Evolutionary conservation across 2,888 invertebrate species (phyloP).

Genomic region (Hydropsyche betteni): DNA sequence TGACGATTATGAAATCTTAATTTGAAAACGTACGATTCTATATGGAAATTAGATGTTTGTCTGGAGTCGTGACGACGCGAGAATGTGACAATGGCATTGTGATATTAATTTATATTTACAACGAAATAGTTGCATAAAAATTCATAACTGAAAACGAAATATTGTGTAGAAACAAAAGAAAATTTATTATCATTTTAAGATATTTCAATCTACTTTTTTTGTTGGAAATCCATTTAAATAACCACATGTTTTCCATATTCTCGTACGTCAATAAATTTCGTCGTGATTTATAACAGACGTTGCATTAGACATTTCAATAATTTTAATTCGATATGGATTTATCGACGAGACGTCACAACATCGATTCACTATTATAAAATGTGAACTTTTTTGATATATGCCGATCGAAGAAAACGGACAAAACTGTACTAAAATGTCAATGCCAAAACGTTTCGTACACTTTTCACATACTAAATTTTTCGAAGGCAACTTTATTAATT

Average conservation of each 20-base stretch:
- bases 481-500: constrained; percentile 14
- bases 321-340: constrained; percentile 31
- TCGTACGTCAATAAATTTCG: constrained; percentile 20
- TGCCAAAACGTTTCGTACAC: constrained; percentile 8
- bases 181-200: constrained; percentile 8
- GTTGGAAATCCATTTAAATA: background rate
- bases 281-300: constrained; percentile 1
- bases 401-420: background rate
- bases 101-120: no score
- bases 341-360: background rate
- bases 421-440: constrained; percentile 24
- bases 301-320: constrained; percentile 26
- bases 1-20: no score
- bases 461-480: background rate
- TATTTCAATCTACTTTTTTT: constrained; percentile 18
- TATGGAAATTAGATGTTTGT: no score
- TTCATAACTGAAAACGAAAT: no score
- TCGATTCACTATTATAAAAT: no score
- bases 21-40: no score
- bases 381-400: no score
- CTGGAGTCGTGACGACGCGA: no score
- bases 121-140: no score
- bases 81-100: no score
- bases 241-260: constrained; percentile 7
- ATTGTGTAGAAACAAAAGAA: no score